Evolutionary conservation across 2,113 vertebrate species (phyloP).

Genomic region (Callionymus lyra): DNA sequence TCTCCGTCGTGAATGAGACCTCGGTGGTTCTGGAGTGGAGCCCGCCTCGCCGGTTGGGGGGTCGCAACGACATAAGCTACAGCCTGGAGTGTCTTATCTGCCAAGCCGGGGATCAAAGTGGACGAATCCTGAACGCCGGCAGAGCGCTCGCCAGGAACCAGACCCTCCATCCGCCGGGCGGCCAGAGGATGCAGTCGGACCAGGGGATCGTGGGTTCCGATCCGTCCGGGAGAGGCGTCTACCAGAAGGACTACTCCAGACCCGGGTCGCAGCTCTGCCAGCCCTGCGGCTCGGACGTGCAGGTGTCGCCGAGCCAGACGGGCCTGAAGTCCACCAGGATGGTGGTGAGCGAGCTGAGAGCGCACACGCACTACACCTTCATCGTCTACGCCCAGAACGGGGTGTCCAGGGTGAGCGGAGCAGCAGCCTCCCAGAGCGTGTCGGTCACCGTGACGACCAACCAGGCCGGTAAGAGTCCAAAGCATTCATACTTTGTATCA

Average conservation of each 20-base stretch:
- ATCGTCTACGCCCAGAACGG: constrained; percentile 88
- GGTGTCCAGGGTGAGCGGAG: constrained; percentile 78
- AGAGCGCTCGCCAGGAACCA: constrained; percentile 32
- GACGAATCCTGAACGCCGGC: too few relatives aligned
- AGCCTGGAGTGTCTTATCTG: constrained; percentile 92
- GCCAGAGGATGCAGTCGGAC: constrained; percentile 53
- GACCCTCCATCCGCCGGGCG: constrained; percentile 22
- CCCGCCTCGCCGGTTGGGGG: constrained; percentile 79
- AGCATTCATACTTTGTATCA: too few relatives aligned
- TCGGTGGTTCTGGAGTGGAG: constrained; percentile 97
- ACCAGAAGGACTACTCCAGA: constrained; percentile 33
- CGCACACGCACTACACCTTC: constrained; percentile 95
- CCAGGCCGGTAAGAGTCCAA: constrained; percentile 83
- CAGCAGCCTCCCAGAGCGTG: constrained; percentile 78
- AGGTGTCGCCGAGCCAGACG: constrained; percentile 82
- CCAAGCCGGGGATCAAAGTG: constrained; percentile 31
- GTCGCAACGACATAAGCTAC: constrained; percentile 84
- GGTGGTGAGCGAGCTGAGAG: constrained; percentile 89
- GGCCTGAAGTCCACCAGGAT: constrained; percentile 77
- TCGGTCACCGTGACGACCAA: constrained; percentile 96
- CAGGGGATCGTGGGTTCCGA: constrained; percentile 49
- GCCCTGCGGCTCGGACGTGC: constrained; percentile 80
- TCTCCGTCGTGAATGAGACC: constrained; percentile 94
- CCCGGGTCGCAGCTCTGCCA: constrained; percentile 69
- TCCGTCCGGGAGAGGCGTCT: constrained; percentile 37